Evolutionary conservation across 2,797 vertebrate species (phyloP), one percentile per base, ranked within the genome.

Genomic region (Bradypus variegatus): DNA sequence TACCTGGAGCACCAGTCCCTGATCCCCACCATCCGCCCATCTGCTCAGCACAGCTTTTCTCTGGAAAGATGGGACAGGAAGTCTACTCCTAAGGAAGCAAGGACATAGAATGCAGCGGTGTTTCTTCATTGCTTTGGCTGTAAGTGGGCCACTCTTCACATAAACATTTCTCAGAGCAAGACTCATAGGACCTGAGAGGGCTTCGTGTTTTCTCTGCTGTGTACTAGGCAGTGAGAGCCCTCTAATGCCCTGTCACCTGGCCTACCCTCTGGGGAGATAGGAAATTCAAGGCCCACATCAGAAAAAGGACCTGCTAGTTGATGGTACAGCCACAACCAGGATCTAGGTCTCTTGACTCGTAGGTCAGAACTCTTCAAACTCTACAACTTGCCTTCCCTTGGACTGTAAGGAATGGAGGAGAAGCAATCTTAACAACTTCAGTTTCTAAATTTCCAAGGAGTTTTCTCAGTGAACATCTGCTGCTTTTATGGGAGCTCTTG

Each of bases 21-120:
- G 25, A n/a, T 3, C 50, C 5, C 38, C 36, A 36, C 14, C n/a
- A 0, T 8, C 29, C 75, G 12, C 33, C 14, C 50, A 50, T 19
- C 70, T 55, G 48, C 1, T 87, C 5, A 11, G 1, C 50, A 12
- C 21, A 27, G 18, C 15, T 69, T 16, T 31, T 36, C 41, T 53
- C 83, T 80, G 13, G 58, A 78, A 55, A 50, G 48, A 50, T 16
- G 16, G 64, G 29, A 33, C 23, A 33, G 41, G 73, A 69, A 31
- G 16, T 36, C 45, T 41, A 31, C 4, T 0, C 6, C 9, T 14
- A 27, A 72, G n/a, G 60, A 69, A 36, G 48, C 7, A 55, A 55
- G 27, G 23, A 12, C 2, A 3, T 5, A 23, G 31, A 13, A 9
- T 0, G 31, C 38, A 25, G 8, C 10, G 31, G 15, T 19, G 7